phyloP scores from a whole-genome alignment of 2,113 vertebrate species.

The Nycticryphes semicollaris region DNA sequence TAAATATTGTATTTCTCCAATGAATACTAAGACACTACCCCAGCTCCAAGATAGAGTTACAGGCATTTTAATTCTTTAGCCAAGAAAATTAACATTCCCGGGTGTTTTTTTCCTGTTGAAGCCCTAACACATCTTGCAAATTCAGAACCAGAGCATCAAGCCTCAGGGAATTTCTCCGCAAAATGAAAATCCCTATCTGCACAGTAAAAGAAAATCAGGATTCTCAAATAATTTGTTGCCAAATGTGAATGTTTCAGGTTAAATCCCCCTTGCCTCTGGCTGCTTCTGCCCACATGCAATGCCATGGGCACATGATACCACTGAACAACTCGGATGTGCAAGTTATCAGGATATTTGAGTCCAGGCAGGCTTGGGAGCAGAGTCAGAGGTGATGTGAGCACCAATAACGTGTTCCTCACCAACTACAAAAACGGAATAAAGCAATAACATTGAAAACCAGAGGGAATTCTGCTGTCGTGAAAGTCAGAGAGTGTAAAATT shows the following conservation, averaged over 20 bases:
- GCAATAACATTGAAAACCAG: background rate
- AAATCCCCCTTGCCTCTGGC: background rate
- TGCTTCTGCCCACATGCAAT: background rate
- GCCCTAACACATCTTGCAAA: background rate
- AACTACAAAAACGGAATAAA: background rate
- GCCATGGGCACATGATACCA: background rate
- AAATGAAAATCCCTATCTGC: background rate
- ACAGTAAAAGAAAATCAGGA: background rate
- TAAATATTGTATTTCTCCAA: background rate
- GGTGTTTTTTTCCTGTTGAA: background rate
- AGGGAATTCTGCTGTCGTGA: background rate
- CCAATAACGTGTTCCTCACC: fast-evolving
- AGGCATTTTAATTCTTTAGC: background rate
- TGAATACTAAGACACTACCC: background rate
- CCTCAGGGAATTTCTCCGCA: background rate
- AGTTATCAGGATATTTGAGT: constrained; percentile 36
- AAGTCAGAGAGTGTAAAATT: background rate
- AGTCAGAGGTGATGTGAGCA: constrained; percentile 17
- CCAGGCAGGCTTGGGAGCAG: background rate
- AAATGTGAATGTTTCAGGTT: background rate
- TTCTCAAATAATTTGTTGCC: background rate
- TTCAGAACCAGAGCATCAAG: background rate
- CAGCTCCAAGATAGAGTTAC: background rate
- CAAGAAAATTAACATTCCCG: background rate
- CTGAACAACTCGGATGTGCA: background rate